phyloP scores from a whole-genome alignment of 1,140 invertebrate genomes.

The Mamestra configurata region DNA sequence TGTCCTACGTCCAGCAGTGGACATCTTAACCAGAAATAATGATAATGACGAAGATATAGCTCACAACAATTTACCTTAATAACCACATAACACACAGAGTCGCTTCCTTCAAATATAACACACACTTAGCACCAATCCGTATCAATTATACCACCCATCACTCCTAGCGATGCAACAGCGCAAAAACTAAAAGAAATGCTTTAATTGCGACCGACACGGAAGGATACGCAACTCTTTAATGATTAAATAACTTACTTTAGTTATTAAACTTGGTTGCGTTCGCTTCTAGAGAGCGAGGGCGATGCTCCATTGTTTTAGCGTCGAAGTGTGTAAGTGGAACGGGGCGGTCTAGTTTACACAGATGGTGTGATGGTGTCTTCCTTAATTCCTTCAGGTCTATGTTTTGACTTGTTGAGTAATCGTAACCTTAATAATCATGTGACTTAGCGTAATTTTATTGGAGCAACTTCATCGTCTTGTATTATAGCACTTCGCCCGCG shows the following conservation, averaged over 20 bases:
- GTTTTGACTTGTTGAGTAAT: background rate
- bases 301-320: background rate
- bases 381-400: background rate
- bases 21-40: too few relatives aligned
- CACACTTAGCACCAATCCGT: background rate
- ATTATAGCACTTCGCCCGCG: too few relatives aligned
- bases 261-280: constrained; percentile 26
- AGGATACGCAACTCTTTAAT: constrained; percentile 20
- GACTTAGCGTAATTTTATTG: too few relatives aligned
- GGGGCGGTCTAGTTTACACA: constrained; percentile 20
- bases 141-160: constrained; percentile 32
- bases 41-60: too few relatives aligned
- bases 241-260: constrained; percentile 34
- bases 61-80: too few relatives aligned
- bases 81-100: background rate
- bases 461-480: too few relatives aligned
- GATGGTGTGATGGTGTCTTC: background rate
- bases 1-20: too few relatives aligned
- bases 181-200: constrained; percentile 29
- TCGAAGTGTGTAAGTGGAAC: constrained; percentile 19
- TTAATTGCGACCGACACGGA: constrained; percentile 23
- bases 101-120: background rate
- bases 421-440: background rate
- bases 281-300: background rate
- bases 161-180: background rate